Percentiles rank a stretch among this genome's conserved stretches.
Conservation (phyloP, 1,140 invertebrate species). For the Drosophila takahashii region DNA sequence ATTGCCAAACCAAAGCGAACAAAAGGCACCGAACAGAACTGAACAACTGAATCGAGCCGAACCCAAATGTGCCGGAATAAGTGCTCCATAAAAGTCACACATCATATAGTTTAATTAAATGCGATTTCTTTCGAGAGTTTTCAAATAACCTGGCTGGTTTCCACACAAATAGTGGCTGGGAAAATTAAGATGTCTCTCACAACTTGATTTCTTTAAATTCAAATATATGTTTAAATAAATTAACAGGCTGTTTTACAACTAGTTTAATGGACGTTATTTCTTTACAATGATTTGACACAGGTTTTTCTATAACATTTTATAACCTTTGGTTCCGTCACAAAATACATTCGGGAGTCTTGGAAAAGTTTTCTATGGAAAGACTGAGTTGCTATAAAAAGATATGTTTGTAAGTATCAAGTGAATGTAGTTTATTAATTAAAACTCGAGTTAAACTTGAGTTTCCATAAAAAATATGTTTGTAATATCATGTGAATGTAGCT, state of each 20-base stretch:
- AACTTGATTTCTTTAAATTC: constrained; percentile 17
- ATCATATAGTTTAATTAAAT: constrained; percentile 44
- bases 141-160: constrained; percentile 1
- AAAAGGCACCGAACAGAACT: constrained; percentile 14
- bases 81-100: constrained; percentile 56
- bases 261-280: background rate
- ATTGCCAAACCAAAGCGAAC: constrained; percentile 26
- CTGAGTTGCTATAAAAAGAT: no score
- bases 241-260: background rate
- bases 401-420: no score
- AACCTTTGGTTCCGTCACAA: no score
- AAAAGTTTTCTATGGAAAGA: no score
- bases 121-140: constrained; percentile 11
- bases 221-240: background rate
- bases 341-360: no score
- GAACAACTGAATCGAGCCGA: constrained; percentile 8
- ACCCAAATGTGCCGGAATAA: constrained; percentile 55
- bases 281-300: background rate
- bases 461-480: background rate
- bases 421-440: no score
- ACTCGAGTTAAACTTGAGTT: no score
- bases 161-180: background rate
- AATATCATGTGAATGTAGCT: background rate
- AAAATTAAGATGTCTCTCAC: background rate
- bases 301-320: no score